phyloP scores from a whole-genome alignment of 37 sponge, comb jelly and placozoan species.

The Chondrosia reniformis region DNA sequence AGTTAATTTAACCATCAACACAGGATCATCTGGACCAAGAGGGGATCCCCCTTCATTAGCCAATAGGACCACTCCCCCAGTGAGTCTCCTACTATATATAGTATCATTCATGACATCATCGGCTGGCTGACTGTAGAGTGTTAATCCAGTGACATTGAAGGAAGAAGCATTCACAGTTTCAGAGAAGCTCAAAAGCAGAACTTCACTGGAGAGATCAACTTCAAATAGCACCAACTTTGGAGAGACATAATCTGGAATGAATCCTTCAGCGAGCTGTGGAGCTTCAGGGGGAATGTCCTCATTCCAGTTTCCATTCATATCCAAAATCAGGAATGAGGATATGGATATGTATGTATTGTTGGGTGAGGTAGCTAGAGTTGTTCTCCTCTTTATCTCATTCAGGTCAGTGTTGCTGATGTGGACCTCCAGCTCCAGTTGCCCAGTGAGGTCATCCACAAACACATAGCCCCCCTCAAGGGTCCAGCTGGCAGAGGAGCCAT shows the following conservation, averaged over 20 bases:
- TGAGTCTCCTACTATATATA: conserved; percentile 23
- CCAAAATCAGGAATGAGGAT: conserved; percentile 48
- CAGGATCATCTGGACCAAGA: conserved; percentile 55
- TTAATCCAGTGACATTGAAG: conserved; percentile 47
- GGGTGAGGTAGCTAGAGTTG: conserved; percentile 33
- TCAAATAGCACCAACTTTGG: conserved; percentile 55
- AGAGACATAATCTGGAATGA: conserved; percentile 43
- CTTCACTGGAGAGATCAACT: conserved; percentile 63
- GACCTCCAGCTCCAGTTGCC: conserved; percentile 51
- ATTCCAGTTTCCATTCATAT: conserved; percentile 78
- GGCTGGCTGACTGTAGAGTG: conserved; percentile 1
- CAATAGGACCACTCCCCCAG: conserved; percentile 37
- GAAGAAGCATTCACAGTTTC: conserved; percentile 78
- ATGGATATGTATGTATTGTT: conserved; percentile 49
- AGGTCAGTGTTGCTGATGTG: conserved; percentile 67
- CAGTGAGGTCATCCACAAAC: conserved; percentile 32
- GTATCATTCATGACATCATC: background rate
- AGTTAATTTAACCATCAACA: conserved; percentile 46
- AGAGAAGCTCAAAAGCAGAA: conserved; percentile 65
- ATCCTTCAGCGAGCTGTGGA: conserved; percentile 21
- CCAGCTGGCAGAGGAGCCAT: conserved; percentile 26
- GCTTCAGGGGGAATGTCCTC: conserved; percentile 31
- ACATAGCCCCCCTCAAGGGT: conserved; percentile 44
- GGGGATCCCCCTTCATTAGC: conserved; percentile 40
- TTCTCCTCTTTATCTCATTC: conserved; percentile 84